Evolutionary conservation across 2,113 vertebrate species (phyloP).

Genomic region (Neotoma lepida): DNA sequence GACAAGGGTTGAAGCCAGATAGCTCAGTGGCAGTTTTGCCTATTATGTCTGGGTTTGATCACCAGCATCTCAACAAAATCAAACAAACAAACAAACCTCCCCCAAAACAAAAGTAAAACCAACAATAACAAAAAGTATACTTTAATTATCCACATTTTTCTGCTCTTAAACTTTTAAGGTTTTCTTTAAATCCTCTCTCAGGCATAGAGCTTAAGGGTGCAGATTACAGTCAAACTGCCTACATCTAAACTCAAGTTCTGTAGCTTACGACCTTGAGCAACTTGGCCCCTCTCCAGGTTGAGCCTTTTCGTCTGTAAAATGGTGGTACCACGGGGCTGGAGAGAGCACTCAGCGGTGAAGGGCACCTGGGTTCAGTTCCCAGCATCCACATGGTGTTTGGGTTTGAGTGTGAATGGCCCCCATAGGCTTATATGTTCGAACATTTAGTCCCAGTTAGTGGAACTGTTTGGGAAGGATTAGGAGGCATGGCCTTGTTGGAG

Average conservation of each 20-base stretch:
- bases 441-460: background rate
- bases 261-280: background rate
- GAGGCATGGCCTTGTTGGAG: background rate
- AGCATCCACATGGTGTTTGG: background rate
- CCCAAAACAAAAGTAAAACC: background rate
- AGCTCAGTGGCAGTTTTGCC: background rate
- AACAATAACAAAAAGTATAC: background rate
- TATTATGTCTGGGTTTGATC: background rate
- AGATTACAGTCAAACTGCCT: background rate
- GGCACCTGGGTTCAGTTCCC: background rate
- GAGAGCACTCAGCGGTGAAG: background rate
- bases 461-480: background rate
- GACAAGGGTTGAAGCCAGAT: background rate
- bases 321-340: background rate
- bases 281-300: background rate
- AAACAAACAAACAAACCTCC: background rate
- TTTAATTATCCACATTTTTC: background rate
- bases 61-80: background rate
- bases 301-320: background rate
- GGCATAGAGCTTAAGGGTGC: background rate
- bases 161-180: background rate
- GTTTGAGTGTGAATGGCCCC: background rate
- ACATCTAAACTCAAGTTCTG: background rate
- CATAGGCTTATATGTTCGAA: background rate
- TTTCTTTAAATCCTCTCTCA: slow-evolving; percentile 26